These are phyloP conservation scores for Neolamprologus cancellatus DNA, from an alignment of 2,113 vertebrate genomes.

Conservation along the genomic window DNA sequence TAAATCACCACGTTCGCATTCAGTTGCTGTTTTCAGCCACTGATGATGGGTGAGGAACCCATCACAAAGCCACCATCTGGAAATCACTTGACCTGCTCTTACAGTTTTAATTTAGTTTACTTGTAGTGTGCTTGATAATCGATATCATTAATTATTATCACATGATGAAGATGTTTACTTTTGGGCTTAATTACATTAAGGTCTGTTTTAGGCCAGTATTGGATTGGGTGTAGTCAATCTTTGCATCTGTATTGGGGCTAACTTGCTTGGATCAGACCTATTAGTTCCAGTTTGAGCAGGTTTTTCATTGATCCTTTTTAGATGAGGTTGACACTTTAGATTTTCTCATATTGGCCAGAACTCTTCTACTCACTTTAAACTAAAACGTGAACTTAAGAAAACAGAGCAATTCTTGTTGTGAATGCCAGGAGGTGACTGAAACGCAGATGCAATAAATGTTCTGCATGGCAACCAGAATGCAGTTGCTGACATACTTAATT, in stretches of 20 bases:
- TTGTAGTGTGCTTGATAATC: neutral
- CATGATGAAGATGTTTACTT: neutral
- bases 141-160: neutral
- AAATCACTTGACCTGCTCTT: neutral
- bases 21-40: neutral
- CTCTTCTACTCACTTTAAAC: neutral
- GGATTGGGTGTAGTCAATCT: neutral
- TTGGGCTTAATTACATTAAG: neutral
- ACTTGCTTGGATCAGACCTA: neutral
- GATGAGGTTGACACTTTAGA: neutral
- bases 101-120: neutral
- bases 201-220: neutral
- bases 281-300: neutral
- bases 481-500: constrained; percentile 35
- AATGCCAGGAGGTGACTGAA: neutral
- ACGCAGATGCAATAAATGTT: neutral
- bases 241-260: neutral
- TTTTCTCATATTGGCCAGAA: neutral
- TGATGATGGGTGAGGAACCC: neutral
- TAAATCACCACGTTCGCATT: neutral
- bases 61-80: neutral
- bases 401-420: neutral
- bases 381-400: neutral
- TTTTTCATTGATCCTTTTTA: neutral
- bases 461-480: constrained; percentile 17